Evolutionary conservation across 1,140 invertebrate species (phyloP).

Genomic region (Linepithema humile): DNA sequence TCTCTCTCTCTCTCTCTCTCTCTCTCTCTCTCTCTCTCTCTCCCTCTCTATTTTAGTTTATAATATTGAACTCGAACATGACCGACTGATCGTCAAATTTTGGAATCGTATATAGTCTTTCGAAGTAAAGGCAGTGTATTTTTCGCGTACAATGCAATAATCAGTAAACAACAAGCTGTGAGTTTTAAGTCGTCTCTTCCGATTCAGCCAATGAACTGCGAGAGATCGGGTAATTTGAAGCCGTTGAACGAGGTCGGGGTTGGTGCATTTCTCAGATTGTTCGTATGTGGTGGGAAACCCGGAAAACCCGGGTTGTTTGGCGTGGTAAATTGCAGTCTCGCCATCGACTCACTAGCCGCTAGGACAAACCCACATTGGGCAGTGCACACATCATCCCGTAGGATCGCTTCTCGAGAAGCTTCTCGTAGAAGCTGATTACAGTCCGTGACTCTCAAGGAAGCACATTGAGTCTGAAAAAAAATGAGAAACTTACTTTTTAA

Average conservation of each 20-base stretch:
- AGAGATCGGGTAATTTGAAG: conserved; percentile 87
- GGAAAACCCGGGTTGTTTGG: conserved; percentile 75
- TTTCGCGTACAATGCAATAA: conserved; percentile 45
- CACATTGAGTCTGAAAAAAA: conserved; percentile 92
- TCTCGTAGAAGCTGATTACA: conserved; percentile 92
- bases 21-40: neutral
- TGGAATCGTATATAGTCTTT: conserved; percentile 53
- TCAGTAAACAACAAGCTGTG: conserved; percentile 58
- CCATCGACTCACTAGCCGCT: conserved; percentile 77
- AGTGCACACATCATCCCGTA: conserved; percentile 94
- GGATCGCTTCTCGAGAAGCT: conserved; percentile 92
- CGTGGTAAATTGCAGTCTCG: conserved; percentile 74
- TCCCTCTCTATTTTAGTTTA: conserved; percentile 21
- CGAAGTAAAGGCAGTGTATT: conserved; percentile 58
- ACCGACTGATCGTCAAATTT: neutral
- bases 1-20: neutral
- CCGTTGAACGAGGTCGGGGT: conserved; percentile 82
- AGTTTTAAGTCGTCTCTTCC: conserved; percentile 14
- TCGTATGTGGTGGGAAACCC: conserved; percentile 81
- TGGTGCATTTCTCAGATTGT: conserved; percentile 75
- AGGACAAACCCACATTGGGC: conserved; percentile 92
- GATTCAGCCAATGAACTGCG: conserved; percentile 86
- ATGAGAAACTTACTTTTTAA: neutral
- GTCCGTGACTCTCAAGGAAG: conserved; percentile 94
- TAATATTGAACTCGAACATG: conserved; percentile 4